These are phyloP conservation scores for Sturnira hondurensis DNA, from an alignment of 2,113 vertebrate species.

Conservation along the genomic window DNA sequence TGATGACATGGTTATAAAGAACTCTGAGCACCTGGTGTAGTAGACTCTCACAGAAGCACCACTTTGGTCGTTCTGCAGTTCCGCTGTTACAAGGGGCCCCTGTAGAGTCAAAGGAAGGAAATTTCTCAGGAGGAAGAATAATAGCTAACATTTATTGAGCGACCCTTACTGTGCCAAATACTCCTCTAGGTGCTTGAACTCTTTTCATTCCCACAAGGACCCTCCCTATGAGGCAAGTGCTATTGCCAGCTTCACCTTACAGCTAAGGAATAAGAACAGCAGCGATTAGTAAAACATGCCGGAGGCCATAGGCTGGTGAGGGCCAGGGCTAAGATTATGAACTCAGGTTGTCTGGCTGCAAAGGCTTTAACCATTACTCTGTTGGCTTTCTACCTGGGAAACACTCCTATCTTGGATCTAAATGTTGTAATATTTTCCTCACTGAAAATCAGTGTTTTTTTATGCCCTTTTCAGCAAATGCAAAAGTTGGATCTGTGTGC, in stretches of 20 bases:
- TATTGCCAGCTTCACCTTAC: background rate
- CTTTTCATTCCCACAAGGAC: background rate
- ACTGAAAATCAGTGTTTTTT: background rate
- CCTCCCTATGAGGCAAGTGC: background rate
- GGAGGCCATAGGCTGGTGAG: background rate
- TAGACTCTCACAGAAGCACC: background rate
- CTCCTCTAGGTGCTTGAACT: background rate
- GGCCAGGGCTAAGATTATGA: background rate
- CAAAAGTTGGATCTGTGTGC: background rate
- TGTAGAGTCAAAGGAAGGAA: background rate
- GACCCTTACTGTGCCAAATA: background rate
- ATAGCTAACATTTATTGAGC: background rate
- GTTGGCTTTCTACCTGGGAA: background rate
- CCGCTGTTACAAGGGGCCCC: accelerated
- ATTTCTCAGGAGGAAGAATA: background rate
- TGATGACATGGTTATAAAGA: background rate
- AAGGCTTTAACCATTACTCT: background rate
- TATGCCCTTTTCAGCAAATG: background rate
- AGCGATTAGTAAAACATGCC: background rate
- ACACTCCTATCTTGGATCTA: background rate
- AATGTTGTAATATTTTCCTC: background rate
- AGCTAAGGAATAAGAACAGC: background rate
- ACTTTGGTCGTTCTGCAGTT: background rate
- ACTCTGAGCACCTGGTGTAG: background rate
- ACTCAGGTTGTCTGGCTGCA: background rate